Conservation (phyloP, 1,140 invertebrate species). For the Ostrea edulis region DNA sequence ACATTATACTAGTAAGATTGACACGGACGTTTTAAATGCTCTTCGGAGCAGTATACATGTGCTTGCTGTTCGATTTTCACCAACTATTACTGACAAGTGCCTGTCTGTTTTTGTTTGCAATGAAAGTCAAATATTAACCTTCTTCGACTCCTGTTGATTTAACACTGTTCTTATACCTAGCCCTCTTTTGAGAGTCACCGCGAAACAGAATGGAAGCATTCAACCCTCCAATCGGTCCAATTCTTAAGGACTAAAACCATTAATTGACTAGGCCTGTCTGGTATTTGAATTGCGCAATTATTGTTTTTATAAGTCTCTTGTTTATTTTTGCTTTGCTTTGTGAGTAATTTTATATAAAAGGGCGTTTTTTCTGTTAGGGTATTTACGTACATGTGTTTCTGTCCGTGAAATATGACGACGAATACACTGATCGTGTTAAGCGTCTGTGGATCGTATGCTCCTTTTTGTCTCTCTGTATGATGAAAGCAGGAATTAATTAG, state of each 20-base stretch:
- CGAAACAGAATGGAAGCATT: constrained; percentile 9
- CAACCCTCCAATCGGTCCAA: neutral
- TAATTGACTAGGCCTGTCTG: neutral
- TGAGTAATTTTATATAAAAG: neutral
- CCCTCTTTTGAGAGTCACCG: constrained; percentile 8
- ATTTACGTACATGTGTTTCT: too few species aligned
- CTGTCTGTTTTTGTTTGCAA: constrained; percentile 25
- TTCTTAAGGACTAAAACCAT: neutral
- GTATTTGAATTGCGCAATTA: neutral
- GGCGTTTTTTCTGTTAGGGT: neutral
- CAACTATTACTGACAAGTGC: neutral
- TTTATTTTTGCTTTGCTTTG: neutral
- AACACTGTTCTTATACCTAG: constrained; percentile 12
- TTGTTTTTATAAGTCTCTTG: neutral
- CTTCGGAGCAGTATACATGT: neutral
- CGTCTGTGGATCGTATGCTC: neutral
- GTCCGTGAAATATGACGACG: too few species aligned
- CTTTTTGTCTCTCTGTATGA: neutral
- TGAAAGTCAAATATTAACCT: constrained; percentile 33
- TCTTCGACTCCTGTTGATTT: neutral
- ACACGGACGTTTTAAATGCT: neutral
- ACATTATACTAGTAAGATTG: neutral
- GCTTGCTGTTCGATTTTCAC: neutral
- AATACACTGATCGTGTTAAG: too few species aligned
- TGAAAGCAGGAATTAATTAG: neutral